Evolutionary conservation across 1,140 invertebrate species (phyloP).

Genomic region (Pseudomyrmex sp.): DNA sequence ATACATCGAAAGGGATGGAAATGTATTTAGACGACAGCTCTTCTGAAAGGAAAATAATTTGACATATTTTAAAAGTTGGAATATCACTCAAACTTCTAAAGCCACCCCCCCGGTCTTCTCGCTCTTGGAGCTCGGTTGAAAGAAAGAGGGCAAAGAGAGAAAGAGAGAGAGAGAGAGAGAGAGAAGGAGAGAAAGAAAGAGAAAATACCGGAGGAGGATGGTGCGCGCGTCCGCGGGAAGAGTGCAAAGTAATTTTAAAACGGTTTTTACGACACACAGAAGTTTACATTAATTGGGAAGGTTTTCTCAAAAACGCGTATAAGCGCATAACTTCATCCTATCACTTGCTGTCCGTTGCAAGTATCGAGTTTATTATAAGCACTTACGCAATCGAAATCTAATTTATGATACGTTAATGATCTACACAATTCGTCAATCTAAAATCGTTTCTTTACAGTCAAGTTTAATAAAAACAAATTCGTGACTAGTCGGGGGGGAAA

Average conservation of each 20-base stretch:
- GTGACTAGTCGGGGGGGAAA: neutral
- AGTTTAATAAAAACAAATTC: neutral
- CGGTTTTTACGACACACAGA: constrained; percentile 77
- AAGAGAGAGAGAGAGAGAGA: constrained; percentile 56
- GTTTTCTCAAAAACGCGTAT: constrained; percentile 64
- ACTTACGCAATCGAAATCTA: neutral
- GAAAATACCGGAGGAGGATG: constrained; percentile 65
- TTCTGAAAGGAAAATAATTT: constrained; percentile 81
- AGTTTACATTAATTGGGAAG: constrained; percentile 79
- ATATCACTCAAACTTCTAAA: constrained; percentile 81
- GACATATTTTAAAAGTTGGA: constrained; percentile 83
- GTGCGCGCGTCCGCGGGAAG: constrained; percentile 46
- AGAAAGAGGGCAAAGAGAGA: constrained; percentile 32
- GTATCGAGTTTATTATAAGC: constrained; percentile 1
- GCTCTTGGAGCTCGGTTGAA: constrained; percentile 57
- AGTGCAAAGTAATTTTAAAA: constrained; percentile 80
- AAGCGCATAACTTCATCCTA: constrained; percentile 18
- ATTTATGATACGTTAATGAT: neutral
- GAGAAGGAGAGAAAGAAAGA: constrained; percentile 18
- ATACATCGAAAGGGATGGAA: constrained; percentile 76
- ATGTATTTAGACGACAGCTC: constrained; percentile 77
- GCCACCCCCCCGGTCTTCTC: constrained; percentile 68
- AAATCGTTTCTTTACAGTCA: neutral
- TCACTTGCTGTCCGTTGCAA: neutral
- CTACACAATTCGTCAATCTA: too few species aligned